Evolutionary conservation across 2,797 vertebrate genomes (phyloP), one percentile per base, ranked within the genome.

Genomic region (Lithobates sylvaticus): DNA sequence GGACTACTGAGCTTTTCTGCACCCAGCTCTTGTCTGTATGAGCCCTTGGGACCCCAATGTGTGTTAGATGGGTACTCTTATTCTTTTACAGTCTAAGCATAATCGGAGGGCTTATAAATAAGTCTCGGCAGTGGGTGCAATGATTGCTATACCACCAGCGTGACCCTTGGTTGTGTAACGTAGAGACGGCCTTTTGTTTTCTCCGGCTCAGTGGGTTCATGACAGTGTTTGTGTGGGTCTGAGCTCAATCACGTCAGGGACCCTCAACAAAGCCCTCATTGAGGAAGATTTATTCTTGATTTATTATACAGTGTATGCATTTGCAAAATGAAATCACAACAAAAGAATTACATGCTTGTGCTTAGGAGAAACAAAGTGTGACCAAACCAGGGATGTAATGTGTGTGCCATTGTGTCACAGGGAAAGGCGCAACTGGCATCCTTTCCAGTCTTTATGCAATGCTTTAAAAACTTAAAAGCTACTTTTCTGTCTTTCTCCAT

Each of bases 251-350:
- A 78, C 16, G 12, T 79, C 16, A 87, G 0, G 0, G 0, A 18
- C 84, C 12, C 9, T 3, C 67, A 85, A 92, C 90, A 93, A 89
- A 80, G 89, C 78, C 34, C 0, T 12, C 89, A 88, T 91, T 91
- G 90, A 90, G 3, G n/a, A 15, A 0, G 47, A 69, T 23, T 77
- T 39, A 50, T 50, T 10, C 23, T 71, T 1, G 58, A 69, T 23
- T 77, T 39, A 50, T 50, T 13, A 26, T 68, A 71, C 32, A 0
- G 42, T 64, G 61, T 84, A 18, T 75, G 58, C 65, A 64, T 34
- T 58, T 72, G 74, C 78, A 23, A 70, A 82, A 83, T 70, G 67
- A 73, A 76, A 87, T 76, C 78, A 83, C 76, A 84, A 26, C 75
- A 65, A 34, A 44, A 78, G 42, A 81, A 86, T 78, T 68, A 39